Evolutionary conservation across 2,888 invertebrate species (phyloP).

Genomic region (Phortica okadai): DNA sequence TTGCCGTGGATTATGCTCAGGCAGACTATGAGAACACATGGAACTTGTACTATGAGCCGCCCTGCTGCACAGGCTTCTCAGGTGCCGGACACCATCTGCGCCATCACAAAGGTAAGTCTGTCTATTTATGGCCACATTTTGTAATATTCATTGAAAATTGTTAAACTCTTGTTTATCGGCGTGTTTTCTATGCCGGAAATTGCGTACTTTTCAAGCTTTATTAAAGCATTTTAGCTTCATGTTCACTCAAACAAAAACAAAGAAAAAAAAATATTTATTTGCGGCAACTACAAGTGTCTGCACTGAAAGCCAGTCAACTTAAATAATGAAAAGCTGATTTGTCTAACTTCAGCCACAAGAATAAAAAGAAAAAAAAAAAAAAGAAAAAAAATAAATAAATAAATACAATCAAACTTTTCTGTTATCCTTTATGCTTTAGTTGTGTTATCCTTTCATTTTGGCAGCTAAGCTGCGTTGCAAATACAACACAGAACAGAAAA

Average conservation of each 20-base stretch:
- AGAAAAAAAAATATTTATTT: neutral
- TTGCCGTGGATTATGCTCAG: constrained; percentile 75
- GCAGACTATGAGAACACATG: constrained; percentile 82
- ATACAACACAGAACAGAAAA: neutral
- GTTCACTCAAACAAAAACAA: neutral
- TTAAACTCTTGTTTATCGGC: constrained; percentile 31
- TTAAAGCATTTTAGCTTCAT: constrained; percentile 12
- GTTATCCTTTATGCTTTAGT: constrained; percentile 7
- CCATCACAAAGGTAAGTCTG: constrained; percentile 84
- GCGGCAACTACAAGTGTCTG: too few species aligned
- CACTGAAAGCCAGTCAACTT: neutral
- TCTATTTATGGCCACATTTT: neutral
- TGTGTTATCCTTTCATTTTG: constrained; percentile 25
- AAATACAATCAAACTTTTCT: constrained; percentile 58
- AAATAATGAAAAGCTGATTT: constrained; percentile 39
- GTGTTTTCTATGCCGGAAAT: constrained; percentile 31
- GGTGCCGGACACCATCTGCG: constrained; percentile 82
- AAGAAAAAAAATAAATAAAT: neutral
- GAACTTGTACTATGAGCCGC: constrained; percentile 86
- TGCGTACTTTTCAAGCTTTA: neutral
- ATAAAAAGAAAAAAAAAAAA: constrained; percentile 32
- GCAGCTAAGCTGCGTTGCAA: constrained; percentile 14
- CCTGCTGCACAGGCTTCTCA: constrained; percentile 81
- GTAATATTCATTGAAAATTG: neutral
- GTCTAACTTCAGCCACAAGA: constrained; percentile 38